Percentiles rank a stretch among this genome's conserved stretches.
Evolutionary conservation across 2,888 invertebrate genomes (phyloP).

Genomic region (Nephrotoma guestfalica): DNA sequence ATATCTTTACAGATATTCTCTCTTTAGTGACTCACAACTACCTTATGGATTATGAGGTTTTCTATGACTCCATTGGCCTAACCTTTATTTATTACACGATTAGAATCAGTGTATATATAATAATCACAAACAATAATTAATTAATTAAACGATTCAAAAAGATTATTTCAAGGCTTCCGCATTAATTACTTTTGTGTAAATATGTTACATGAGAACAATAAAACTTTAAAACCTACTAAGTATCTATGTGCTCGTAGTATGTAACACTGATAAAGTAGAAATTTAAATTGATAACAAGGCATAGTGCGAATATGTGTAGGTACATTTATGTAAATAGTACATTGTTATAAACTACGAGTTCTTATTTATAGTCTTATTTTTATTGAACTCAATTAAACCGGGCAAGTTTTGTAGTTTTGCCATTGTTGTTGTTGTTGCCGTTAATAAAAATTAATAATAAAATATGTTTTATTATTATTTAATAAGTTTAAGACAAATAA

Average conservation of each 20-base stretch:
- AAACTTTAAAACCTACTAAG: background rate
- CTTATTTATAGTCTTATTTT: background rate
- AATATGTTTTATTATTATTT: background rate
- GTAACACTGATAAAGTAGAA: background rate
- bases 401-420: background rate
- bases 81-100: no score
- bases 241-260: background rate
- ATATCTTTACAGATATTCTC: no score
- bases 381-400: background rate
- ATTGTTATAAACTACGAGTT: background rate
- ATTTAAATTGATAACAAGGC: background rate
- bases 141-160: background rate
- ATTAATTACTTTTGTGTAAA: background rate
- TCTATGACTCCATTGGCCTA: no score
- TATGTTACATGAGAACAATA: background rate
- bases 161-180: background rate
- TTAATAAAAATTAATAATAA: background rate
- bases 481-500: background rate
- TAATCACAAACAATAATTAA: background rate
- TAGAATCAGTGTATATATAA: background rate
- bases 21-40: no score
- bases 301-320: background rate
- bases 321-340: background rate
- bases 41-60: no score
- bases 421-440: background rate